Evolutionary conservation across 2,888 invertebrate genomes (phyloP).

Genomic region (Chrysolina oricalcia): DNA sequence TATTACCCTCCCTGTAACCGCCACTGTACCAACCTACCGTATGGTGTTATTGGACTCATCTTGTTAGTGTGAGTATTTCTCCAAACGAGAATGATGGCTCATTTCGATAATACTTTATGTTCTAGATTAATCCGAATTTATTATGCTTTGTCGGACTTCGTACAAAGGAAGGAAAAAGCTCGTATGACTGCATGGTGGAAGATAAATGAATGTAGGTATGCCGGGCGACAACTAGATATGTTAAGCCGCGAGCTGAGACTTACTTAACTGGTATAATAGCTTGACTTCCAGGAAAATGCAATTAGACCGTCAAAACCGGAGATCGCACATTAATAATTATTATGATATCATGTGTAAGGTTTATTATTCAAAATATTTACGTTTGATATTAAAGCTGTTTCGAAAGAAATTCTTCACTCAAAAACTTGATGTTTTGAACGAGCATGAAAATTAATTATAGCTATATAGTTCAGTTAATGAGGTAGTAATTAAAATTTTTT

Average conservation of each 20-base stretch:
- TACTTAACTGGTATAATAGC: not conserved
- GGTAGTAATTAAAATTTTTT: too few relatives aligned
- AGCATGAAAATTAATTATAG: too few relatives aligned
- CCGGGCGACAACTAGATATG: not conserved
- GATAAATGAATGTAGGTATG: not conserved
- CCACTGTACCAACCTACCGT: slow-evolving; percentile 23
- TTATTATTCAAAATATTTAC: too few relatives aligned
- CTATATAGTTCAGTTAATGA: too few relatives aligned
- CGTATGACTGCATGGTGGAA: not conserved
- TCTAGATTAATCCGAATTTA: slow-evolving; percentile 20
- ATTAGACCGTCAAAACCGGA: not conserved
- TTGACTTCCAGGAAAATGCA: not conserved
- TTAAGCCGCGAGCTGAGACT: not conserved
- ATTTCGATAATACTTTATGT: slow-evolving; percentile 23
- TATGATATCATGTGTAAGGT: too few relatives aligned
- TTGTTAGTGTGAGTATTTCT: slow-evolving; percentile 23
- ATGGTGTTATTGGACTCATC: slow-evolving; percentile 29
- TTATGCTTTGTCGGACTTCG: slow-evolving; percentile 19
- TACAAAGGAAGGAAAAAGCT: not conserved
- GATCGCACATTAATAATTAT: not conserved
- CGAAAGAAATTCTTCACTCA: too few relatives aligned
- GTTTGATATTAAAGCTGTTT: too few relatives aligned
- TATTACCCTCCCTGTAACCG: too few relatives aligned
- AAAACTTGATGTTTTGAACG: too few relatives aligned
- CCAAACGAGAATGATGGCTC: slow-evolving; percentile 20